Conservation (phyloP, 1,140 invertebrate genomes). For the Chionoecetes opilio region DNA sequence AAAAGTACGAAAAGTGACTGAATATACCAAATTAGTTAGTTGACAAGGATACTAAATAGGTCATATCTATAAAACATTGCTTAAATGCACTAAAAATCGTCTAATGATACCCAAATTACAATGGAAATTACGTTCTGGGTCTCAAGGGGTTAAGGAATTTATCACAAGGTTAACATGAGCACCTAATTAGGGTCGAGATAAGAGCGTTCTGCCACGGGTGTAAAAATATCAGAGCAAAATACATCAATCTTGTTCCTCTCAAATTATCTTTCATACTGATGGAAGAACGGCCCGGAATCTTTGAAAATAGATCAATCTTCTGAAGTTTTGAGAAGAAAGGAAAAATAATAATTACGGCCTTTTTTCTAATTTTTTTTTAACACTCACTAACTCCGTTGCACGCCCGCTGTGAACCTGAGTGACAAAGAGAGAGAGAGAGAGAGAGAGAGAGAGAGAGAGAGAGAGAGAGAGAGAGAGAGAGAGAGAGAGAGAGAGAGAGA, state of each 20-base stretch:
- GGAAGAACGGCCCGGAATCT: not conserved
- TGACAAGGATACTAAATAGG: too few species aligned
- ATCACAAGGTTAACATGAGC: not conserved
- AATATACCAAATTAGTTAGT: too few species aligned
- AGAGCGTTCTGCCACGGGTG: not conserved
- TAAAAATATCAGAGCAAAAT: not conserved
- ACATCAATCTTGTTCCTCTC: not conserved
- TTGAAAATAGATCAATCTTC: not conserved
- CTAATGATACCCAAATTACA: too few species aligned
- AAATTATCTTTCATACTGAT: not conserved
- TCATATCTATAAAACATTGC: too few species aligned
- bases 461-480: constrained; percentile 19
- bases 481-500: constrained; percentile 20
- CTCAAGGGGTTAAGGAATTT: too few species aligned
- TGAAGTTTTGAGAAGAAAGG: not conserved
- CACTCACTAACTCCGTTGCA: too few species aligned
- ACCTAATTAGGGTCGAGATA: not conserved
- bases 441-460: too few species aligned
- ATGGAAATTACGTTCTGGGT: too few species aligned
- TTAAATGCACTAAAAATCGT: too few species aligned
- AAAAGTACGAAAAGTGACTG: too few species aligned
- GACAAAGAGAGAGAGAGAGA: too few species aligned
- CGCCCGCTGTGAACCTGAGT: too few species aligned
- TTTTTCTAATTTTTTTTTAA: not conserved
- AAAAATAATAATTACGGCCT: not conserved